Evolutionary conservation across 2,888 invertebrate species (phyloP).

Genomic region (Smittia sp.): DNA sequence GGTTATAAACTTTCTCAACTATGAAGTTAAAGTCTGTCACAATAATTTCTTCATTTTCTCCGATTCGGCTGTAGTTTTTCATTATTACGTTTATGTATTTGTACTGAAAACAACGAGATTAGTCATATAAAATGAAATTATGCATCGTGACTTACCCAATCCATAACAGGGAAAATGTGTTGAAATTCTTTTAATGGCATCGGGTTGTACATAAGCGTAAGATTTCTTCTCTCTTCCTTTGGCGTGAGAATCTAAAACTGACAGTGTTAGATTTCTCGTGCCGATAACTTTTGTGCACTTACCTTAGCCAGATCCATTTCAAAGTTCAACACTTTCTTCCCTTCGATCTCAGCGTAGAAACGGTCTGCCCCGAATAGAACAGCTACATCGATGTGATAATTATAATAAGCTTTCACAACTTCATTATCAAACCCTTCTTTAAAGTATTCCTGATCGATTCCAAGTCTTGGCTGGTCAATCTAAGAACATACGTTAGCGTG

Average conservation of each 20-base stretch:
- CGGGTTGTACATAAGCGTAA: conserved; percentile 79
- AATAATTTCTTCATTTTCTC: conserved; percentile 53
- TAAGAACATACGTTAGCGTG: conserved; percentile 47
- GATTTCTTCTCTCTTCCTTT: conserved; percentile 79
- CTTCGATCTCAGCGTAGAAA: conserved; percentile 61
- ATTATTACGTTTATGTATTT: conserved; percentile 54
- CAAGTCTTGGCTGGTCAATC: conserved; percentile 78
- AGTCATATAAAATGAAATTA: conserved; percentile 53
- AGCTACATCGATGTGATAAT: conserved; percentile 78
- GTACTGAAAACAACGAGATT: conserved; percentile 56
- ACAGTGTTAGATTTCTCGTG: background rate
- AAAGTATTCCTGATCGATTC: conserved; percentile 73
- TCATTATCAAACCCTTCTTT: conserved; percentile 74
- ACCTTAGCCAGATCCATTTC: conserved; percentile 84
- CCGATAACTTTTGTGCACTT: conserved; percentile 43
- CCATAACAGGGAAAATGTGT: conserved; percentile 66
- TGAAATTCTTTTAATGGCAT: conserved; percentile 74
- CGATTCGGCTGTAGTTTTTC: conserved; percentile 47
- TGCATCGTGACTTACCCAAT: conserved; percentile 61
- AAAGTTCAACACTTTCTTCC: conserved; percentile 72
- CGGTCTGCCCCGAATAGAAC: conserved; percentile 73
- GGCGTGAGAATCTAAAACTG: conserved; percentile 66
- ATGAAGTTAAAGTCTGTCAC: conserved; percentile 55
- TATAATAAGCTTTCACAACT: conserved; percentile 72
- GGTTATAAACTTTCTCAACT: conserved; percentile 45